Conservation (phyloP, 2,888 invertebrate genomes). For the Rhingia campestris region DNA sequence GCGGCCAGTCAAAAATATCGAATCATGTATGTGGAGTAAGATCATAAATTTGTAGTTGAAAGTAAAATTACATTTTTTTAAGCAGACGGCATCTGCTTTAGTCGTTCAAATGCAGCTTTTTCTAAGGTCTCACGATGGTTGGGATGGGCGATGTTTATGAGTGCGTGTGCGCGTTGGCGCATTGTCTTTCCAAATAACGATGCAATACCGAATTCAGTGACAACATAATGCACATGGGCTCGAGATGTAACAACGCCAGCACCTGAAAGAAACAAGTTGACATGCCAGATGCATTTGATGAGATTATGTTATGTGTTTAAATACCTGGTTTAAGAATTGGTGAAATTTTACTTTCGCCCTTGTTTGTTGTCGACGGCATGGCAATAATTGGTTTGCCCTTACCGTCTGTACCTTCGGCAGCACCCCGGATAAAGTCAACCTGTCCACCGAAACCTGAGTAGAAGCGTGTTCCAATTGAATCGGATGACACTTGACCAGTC, state of each 20-base stretch:
- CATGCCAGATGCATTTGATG: not conserved
- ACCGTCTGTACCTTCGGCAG: slow-evolving; percentile 92
- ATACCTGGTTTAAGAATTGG: slow-evolving; percentile 91
- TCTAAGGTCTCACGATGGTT: slow-evolving; percentile 92
- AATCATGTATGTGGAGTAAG: slow-evolving; percentile 67
- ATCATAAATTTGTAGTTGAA: slow-evolving; percentile 56
- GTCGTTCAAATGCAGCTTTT: slow-evolving; percentile 92
- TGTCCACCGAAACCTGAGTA: slow-evolving; percentile 96
- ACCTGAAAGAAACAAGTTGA: slow-evolving; percentile 84
- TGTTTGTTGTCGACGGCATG: slow-evolving; percentile 90
- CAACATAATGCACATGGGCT: slow-evolving; percentile 96
- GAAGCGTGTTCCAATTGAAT: slow-evolving; percentile 91
- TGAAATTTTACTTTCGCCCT: slow-evolving; percentile 92
- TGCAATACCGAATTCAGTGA: slow-evolving; percentile 96
- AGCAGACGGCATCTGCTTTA: slow-evolving; percentile 89
- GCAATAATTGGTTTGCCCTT: slow-evolving; percentile 96
- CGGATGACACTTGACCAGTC: slow-evolving; percentile 96
- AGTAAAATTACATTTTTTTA: slow-evolving; percentile 33
- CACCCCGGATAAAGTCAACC: slow-evolving; percentile 96
- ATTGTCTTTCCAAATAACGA: slow-evolving; percentile 94
- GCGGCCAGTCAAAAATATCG: not conserved
- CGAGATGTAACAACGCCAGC: slow-evolving; percentile 96
- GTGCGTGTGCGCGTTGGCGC: slow-evolving; percentile 93
- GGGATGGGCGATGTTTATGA: slow-evolving; percentile 95
- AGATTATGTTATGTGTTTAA: slow-evolving; percentile 49